These are phyloP conservation scores for Choloepus hoffmanni DNA, from an alignment of 2,113 vertebrate species.

Conservation along the genomic window DNA sequence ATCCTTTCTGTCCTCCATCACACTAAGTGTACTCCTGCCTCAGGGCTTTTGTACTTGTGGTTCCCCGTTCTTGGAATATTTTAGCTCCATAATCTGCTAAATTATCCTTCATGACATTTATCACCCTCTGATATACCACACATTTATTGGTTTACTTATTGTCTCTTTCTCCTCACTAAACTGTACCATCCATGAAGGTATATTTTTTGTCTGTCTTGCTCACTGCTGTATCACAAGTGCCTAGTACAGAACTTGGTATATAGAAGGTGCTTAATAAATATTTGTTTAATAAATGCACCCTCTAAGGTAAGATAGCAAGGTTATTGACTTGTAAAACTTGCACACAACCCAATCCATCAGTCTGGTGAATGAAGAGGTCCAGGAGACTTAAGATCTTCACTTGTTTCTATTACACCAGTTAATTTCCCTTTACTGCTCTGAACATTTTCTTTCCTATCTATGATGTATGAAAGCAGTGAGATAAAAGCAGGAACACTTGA, in stretches of 20 bases:
- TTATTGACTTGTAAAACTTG: not conserved
- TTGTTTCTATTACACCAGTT: not conserved
- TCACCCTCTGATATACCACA: not conserved
- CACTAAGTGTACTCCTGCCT: not conserved
- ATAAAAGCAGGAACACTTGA: not conserved
- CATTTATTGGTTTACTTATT: not conserved
- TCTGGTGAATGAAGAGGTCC: not conserved
- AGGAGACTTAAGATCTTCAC: not conserved
- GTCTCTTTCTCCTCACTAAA: not conserved
- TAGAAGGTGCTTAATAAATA: slow-evolving; percentile 5
- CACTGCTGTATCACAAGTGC: not conserved
- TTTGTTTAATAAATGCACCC: not conserved
- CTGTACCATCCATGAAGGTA: not conserved
- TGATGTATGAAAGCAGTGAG: not conserved
- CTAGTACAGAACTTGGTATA: slow-evolving; percentile 2
- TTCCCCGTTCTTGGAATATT: slow-evolving; percentile 12
- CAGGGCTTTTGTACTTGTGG: not conserved
- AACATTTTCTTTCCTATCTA: not conserved
- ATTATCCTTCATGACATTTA: not conserved
- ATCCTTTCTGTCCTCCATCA: not conserved
- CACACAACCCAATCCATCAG: not conserved
- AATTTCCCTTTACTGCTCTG: slow-evolving; percentile 24
- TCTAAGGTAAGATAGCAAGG: slow-evolving; percentile 4
- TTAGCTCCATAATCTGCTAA: not conserved
- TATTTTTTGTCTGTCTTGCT: not conserved